Percentiles rank a stretch among this genome's conserved stretches.
Conservation (phyloP, 2,888 invertebrate species). For the Myopa testacea region DNA sequence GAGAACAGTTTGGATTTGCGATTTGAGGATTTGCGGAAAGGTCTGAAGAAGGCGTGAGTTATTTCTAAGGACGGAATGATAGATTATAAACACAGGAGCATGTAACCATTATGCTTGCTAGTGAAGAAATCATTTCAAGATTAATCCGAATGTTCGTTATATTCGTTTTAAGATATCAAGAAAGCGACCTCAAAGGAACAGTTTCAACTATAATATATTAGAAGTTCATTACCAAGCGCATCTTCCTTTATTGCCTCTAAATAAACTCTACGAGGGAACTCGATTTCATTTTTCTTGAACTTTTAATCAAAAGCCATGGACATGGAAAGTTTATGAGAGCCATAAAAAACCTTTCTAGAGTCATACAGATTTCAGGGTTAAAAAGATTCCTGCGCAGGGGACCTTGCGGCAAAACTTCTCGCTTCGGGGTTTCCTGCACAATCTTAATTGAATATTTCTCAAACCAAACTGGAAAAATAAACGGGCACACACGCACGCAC, state of each 20-base stretch:
- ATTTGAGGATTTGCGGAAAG: not conserved
- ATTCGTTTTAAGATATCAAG: too few species aligned
- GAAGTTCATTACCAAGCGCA: too few species aligned
- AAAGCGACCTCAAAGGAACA: too few species aligned
- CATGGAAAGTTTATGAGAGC: too few species aligned
- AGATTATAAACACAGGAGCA: not conserved
- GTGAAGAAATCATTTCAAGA: not conserved
- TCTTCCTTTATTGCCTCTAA: too few species aligned
- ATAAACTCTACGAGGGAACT: too few species aligned
- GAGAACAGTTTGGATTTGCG: slow-evolving; percentile 24
- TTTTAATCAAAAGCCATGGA: too few species aligned
- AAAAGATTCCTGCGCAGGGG: not conserved
- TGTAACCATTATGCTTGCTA: not conserved
- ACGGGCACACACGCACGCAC: slow-evolving; percentile 41
- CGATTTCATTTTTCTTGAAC: too few species aligned
- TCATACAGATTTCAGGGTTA: too few species aligned
- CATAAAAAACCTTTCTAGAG: too few species aligned
- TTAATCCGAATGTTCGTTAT: too few species aligned
- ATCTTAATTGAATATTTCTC: slow-evolving; percentile 30
- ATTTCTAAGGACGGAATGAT: not conserved
- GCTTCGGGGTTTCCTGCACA: slow-evolving; percentile 19
- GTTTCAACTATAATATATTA: too few species aligned
- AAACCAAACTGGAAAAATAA: not conserved
- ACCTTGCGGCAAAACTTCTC: not conserved
- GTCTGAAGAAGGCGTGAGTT: not conserved